These are phyloP conservation scores for Eira barbara DNA, from an alignment of 2,113 vertebrate species.

Conservation along the genomic window DNA sequence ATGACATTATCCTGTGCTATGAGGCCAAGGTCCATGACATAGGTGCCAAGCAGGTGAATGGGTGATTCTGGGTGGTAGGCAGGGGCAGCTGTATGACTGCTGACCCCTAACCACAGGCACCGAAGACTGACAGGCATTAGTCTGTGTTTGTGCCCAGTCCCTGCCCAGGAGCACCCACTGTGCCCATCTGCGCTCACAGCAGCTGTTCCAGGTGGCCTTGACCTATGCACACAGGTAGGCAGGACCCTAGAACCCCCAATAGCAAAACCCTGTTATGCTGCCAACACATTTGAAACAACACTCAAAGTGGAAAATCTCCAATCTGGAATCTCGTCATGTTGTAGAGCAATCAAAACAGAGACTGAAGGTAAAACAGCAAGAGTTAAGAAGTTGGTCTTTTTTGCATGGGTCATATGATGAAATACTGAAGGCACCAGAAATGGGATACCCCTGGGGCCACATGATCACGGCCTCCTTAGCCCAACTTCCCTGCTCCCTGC, in stretches of 20 bases:
- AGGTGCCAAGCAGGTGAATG: neutral
- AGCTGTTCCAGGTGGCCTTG: slow-evolving; percentile 86
- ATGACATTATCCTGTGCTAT: slow-evolving; percentile 90
- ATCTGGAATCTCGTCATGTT: neutral
- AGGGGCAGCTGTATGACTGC: neutral
- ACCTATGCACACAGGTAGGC: slow-evolving; percentile 79
- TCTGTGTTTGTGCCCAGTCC: slow-evolving; percentile 83
- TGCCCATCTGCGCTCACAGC: slow-evolving; percentile 89
- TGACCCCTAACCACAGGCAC: slow-evolving; percentile 79
- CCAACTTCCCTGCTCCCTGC: neutral
- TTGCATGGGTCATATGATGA: neutral
- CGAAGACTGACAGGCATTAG: slow-evolving; percentile 92
- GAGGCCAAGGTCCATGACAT: slow-evolving; percentile 86
- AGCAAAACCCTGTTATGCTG: neutral
- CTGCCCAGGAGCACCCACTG: slow-evolving; percentile 88
- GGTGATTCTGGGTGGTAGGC: rapidly evolving
- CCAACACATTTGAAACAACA: neutral
- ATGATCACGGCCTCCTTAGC: neutral
- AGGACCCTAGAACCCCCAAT: neutral
- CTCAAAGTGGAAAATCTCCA: neutral
- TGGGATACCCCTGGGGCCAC: neutral
- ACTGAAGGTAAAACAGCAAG: neutral
- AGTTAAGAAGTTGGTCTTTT: neutral
- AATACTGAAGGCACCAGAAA: neutral
- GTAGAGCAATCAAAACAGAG: neutral